Conservation (phyloP, 64 coral and sea anemone genomes). For the Montipora sp. region DNA sequence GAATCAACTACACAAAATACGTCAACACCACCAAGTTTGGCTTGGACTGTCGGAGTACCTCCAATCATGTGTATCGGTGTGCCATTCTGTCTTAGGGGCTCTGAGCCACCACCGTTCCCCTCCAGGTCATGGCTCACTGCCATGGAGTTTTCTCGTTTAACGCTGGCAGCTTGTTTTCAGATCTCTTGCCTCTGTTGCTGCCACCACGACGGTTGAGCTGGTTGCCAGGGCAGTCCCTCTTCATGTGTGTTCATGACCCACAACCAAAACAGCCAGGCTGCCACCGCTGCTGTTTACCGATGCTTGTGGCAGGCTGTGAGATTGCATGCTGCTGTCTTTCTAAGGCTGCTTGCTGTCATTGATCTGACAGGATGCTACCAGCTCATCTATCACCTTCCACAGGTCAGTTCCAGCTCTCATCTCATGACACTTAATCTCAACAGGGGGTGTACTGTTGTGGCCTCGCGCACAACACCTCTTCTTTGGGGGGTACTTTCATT, state of each 20-base stretch:
- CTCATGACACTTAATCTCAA: background rate
- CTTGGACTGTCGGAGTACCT: constrained; percentile 38
- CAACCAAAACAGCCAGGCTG: too few species aligned
- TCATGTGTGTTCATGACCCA: background rate
- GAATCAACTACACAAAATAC: constrained; percentile 27
- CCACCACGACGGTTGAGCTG: background rate
- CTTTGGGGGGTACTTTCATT: background rate
- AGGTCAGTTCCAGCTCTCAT: background rate
- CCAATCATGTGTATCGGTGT: background rate
- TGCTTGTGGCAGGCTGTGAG: too few species aligned
- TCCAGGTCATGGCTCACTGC: constrained; percentile 49
- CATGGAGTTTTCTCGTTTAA: constrained; percentile 26
- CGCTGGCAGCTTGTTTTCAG: background rate
- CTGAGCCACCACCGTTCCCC: constrained; percentile 27
- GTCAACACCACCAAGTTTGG: constrained; percentile 44
- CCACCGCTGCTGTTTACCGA: too few species aligned
- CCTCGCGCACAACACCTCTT: background rate
- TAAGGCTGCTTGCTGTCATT: too few species aligned
- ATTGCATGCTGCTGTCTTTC: too few species aligned
- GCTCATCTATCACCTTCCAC: too few species aligned
- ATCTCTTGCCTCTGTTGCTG: background rate
- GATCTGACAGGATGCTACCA: too few species aligned
- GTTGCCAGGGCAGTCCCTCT: background rate
- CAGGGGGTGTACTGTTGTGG: background rate
- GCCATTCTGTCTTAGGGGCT: background rate